Base-by-base conservation (phyloP, 2,113 vertebrate species). In the Pimephales promelas region DNA sequence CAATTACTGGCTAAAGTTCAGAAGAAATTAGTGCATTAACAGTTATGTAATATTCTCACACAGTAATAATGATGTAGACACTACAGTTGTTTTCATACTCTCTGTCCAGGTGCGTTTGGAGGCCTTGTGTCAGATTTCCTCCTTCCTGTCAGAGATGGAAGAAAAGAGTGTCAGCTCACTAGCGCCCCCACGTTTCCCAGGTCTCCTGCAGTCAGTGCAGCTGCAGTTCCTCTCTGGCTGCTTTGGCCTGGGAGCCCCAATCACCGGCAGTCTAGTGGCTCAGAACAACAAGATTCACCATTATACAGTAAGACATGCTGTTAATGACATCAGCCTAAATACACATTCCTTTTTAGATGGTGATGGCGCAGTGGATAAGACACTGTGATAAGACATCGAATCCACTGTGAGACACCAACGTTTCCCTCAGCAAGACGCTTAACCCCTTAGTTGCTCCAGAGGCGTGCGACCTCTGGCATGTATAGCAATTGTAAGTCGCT, bases 171-270 rank as follows among this genome's bases (percentile, higher is more conserved):
- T 84, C 1, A 77, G 85, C 40, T 90, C 90, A 22, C 52, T 88
- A 0, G 88, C 56, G 4, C 88, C 92, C 40, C 72, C 86, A 20
- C 90, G 90, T 47, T 91, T 90, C 79, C 90, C 94, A 74, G 88
- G 92, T 1, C 87, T 95, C 68, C 40, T 95, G 88, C 91, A 93
- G 88, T 94, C 95, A 0, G 94, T 94, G 85, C 94, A 95, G 90
- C 92, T 95, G 31, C 94, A 95, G 85, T 95, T 95, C 72, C 91
- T 95, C 11, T 94, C 93, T 7, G 95, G 95, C 54, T 94, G 94
- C 88, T 95, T 95, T 49, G 90, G 90, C 28, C 89, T 95, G 75
- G 94, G 93, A 81, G 92, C 92, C 20, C 91, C 93, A 49, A 91
- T 90, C 36, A 89, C 93, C 18, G 86, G 87, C 52, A 89, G 90